Base-by-base conservation (phyloP, 2,113 vertebrate genomes). In the Collichthys lucidus region DNA sequence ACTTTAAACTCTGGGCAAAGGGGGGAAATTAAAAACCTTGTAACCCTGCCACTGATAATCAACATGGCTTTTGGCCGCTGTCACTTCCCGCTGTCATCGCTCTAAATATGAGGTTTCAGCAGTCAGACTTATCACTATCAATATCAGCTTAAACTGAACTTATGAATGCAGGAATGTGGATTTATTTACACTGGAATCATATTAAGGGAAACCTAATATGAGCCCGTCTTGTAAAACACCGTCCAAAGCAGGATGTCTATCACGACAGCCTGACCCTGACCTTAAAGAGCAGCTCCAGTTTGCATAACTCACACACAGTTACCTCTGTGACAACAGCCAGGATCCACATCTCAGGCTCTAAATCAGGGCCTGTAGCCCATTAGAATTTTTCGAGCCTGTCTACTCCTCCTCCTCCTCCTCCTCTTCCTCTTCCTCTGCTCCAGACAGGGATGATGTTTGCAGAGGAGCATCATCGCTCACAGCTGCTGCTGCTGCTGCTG, bases 401-500 rank as follows among this genome's bases (percentile, higher is more conserved):
- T 40, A 22, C 76, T 80, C 75, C 52, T 49, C 66, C 65, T 80
- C 74, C 53, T 80, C 63, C 29, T 29, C 63, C 74, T 62, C 49
- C 47, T 49, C 66, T 65, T 62, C 49, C 47, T 49, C 66, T 65
- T 80, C 74, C 53, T 80, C 63, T 74, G 65, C 47, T 90, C 11
- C 80, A 67, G 24, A 87, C 79, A 77, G 31, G 67, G 91, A 82
- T 66, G 76, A 92, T 91, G 66, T 84, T 77, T 74, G 63, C 44
- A 15, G 75, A 61, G 65, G 65, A 77, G 66, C 76, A 42, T 82
- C 90, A 88, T 93, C 67, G 53, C 84, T 90, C 86, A 89, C 77
- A 68, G 64, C 53, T 63, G 62, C 66, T 40, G 7, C 26, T 26
- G 26, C 6, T 35, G 31, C 31, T 31, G 31, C 31, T 35, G 31